Percentiles rank a stretch among this genome's conserved stretches.
Evolutionary conservation across 2,888 invertebrate genomes (phyloP).

Genomic region (Pelosia muscerda): DNA sequence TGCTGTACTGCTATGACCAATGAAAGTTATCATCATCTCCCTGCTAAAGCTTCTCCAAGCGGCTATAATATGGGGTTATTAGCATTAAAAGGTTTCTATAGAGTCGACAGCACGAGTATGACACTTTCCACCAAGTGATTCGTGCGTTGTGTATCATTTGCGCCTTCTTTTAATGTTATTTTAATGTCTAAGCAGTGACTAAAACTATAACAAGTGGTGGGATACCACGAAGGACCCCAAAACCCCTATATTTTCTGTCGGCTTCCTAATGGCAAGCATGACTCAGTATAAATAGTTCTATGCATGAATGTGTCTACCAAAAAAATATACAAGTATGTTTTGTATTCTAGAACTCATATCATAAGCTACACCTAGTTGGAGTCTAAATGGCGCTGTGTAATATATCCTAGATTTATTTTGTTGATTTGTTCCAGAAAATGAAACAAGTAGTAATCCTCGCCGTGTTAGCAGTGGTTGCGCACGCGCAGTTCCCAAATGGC

Average conservation of each 20-base stretch:
- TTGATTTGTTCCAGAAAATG: constrained; percentile 73
- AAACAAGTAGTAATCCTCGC: constrained; percentile 65
- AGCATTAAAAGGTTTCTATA: no score
- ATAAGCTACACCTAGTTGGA: background rate
- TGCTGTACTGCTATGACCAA: background rate
- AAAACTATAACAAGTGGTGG: background rate
- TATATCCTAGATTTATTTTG: background rate
- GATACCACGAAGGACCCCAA: no score
- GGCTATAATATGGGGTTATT: no score
- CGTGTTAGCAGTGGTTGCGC: constrained; percentile 64
- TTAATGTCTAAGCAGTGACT: background rate
- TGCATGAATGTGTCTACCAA: background rate
- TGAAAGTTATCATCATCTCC: no score
- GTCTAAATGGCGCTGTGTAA: background rate
- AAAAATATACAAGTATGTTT: background rate
- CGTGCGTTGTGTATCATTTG: background rate
- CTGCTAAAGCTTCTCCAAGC: no score
- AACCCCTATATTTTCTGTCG: no score
- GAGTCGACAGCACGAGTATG: no score
- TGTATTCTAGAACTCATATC: background rate
- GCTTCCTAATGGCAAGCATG: no score
- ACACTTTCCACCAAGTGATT: no score
- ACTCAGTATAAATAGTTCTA: background rate
- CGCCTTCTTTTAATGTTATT: background rate
- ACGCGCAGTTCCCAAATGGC: constrained; percentile 92